phyloP scores from a whole-genome alignment of 2,797 vertebrate species.

The Neoniphon sammara region DNA sequence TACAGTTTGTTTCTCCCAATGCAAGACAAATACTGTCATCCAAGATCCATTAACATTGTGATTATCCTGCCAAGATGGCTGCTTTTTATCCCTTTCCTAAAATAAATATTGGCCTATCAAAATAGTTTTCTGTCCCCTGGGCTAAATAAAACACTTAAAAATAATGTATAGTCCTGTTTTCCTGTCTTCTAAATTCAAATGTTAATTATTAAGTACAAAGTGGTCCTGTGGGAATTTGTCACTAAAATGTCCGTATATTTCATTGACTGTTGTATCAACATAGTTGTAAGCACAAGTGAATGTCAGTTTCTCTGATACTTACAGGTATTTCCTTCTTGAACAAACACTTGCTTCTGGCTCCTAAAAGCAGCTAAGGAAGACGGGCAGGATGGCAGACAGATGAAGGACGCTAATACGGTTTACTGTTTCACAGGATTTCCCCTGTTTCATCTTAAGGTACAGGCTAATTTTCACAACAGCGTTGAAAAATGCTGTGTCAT shows the following conservation, averaged over 20 bases:
- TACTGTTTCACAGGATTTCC: conserved; percentile 22
- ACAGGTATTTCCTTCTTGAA: neutral
- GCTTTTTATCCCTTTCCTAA: neutral
- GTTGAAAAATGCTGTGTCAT: conserved; percentile 62
- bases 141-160: neutral
- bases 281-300: neutral
- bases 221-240: neutral
- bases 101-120: neutral
- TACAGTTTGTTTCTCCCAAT: neutral
- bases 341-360: no score
- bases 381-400: conserved; percentile 19
- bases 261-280: neutral
- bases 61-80: neutral
- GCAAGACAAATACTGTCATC: neutral
- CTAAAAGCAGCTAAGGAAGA: neutral
- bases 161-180: neutral
- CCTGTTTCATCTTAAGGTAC: conserved; percentile 34
- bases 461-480: conserved; percentile 32
- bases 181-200: neutral
- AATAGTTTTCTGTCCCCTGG: neutral
- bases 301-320: neutral
- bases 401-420: conserved; percentile 15
- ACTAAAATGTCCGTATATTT: neutral
- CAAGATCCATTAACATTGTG: neutral
- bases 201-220: neutral